Evolutionary conservation across 2,888 invertebrate species (phyloP).

Genomic region (Sphaerophoria taeniata): DNA sequence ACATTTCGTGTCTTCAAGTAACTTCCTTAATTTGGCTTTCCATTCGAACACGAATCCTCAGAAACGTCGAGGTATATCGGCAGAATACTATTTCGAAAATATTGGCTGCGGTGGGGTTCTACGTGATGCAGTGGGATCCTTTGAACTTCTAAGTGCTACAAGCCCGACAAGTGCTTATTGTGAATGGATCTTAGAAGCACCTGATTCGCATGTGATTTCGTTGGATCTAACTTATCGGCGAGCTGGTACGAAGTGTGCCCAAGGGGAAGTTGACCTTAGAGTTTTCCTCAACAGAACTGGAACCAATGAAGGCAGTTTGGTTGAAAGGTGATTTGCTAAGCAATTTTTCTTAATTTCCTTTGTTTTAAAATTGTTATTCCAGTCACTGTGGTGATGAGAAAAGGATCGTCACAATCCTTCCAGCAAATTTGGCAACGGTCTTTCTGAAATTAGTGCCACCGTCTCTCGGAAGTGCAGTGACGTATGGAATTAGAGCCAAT

Average conservation of each 20-base stretch:
- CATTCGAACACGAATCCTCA: too few species aligned
- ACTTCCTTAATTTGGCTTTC: too few species aligned
- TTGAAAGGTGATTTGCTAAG: constrained; percentile 75
- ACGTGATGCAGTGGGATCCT: constrained; percentile 80
- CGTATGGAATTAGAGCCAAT: constrained; percentile 49
- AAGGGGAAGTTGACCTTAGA: too few species aligned
- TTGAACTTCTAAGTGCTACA: constrained; percentile 16
- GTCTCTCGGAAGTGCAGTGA: too few species aligned
- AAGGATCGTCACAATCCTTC: constrained; percentile 41
- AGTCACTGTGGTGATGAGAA: constrained; percentile 67
- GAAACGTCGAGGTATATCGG: too few species aligned
- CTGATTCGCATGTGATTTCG: constrained; percentile 85
- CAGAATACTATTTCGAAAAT: too few species aligned
- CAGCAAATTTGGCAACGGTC: too few species aligned
- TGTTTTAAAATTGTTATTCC: neutral
- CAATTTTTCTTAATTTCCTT: neutral
- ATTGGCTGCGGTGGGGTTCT: constrained; percentile 89
- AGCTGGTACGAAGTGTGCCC: too few species aligned
- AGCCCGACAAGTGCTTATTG: constrained; percentile 81
- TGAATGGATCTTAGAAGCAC: constrained; percentile 89
- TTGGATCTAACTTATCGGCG: constrained; percentile 65
- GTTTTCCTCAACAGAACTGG: too few species aligned
- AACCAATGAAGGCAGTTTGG: constrained; percentile 56
- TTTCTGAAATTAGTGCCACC: too few species aligned
- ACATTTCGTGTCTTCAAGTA: too few species aligned